These are phyloP conservation scores for Muscicapa striata DNA, from an alignment of 2,797 vertebrate genomes.

Conservation along the genomic window DNA sequence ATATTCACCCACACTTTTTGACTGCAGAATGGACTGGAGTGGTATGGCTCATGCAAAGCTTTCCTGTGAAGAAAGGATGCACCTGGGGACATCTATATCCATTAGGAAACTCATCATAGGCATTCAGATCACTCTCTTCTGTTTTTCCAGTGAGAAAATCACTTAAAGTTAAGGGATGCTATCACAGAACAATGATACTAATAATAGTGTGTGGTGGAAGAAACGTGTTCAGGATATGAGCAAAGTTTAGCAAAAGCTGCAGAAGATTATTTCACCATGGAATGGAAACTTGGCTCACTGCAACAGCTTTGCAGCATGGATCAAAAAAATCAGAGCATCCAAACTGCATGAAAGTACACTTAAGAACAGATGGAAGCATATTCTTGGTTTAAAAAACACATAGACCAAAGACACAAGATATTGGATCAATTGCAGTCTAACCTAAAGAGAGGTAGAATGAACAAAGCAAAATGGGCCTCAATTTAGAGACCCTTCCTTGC, in stretches of 20 bases:
- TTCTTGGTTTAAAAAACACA: not conserved
- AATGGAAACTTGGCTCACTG: not conserved
- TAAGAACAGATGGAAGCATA: not conserved
- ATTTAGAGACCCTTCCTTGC: not conserved
- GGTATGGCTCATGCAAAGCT: not conserved
- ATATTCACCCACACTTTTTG: not conserved
- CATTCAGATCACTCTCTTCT: not conserved
- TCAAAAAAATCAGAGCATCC: not conserved
- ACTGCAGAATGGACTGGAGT: not conserved
- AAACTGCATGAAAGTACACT: not conserved
- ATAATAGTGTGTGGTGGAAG: not conserved
- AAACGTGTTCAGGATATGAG: not conserved
- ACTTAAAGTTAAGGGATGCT: not conserved
- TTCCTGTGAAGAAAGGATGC: fast-evolving
- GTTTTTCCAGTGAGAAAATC: not conserved
- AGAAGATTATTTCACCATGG: fast-evolving
- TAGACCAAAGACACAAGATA: not conserved
- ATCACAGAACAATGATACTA: not conserved
- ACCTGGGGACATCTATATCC: not conserved
- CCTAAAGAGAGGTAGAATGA: not conserved
- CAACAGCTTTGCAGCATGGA: not conserved
- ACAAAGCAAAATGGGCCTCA: not conserved
- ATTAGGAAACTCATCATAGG: not conserved
- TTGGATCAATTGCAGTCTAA: not conserved
- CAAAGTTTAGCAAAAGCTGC: not conserved